Evolutionary conservation across 2,888 invertebrate species (phyloP), one percentile per base, ranked within the genome.

Genomic region (Noctua fimbriata): DNA sequence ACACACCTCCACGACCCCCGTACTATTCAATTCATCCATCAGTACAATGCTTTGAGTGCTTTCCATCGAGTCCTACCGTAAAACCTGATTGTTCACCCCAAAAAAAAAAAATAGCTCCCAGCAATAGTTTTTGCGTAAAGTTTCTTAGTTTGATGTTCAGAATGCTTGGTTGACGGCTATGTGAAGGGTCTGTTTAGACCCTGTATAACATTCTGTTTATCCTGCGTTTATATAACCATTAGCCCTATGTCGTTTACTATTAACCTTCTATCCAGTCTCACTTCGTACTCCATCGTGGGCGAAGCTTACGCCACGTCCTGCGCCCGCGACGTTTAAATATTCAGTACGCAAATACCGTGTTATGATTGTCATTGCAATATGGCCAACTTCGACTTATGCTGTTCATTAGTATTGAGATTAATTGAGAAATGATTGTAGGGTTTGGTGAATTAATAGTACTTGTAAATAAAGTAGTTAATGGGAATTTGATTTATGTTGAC

Each of bases 231-330:
- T 41, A 41, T 32, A 47, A 16, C 47, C 55, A 69, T 81, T 41
- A 71, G 9, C 21, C 21, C 28, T 28, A 21, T 44, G 24, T 60
- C 21, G 1, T 32, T 83, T 52, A 67, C n/a, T 44, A 21, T 67
- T 63, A 73, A 73, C 67, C 87, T 87, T 77, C 84, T 72, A 7
- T 9, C 41, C 63, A 74, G 66, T 76, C 32, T 77, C 49, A 75
- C 24, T 10, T 58, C 2, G 44, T 66, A 63, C 44, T 47, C 10
- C 21, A 63, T 66, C 83, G 91, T 92, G 84, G 91, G 92, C 87
- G 89, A 72, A 73, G 21, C 83, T 92, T 92, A 79, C 92, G 88
- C 85, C 90, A 92, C 76, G 85, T 88, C 89, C 90, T 92, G 89
- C 83, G 87, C 87, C 77, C 55, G 89, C 85, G 83, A 73, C 69